Evolutionary conservation across 2,797 vertebrate species (phyloP).

Genomic region (Mareca strepera): DNA sequence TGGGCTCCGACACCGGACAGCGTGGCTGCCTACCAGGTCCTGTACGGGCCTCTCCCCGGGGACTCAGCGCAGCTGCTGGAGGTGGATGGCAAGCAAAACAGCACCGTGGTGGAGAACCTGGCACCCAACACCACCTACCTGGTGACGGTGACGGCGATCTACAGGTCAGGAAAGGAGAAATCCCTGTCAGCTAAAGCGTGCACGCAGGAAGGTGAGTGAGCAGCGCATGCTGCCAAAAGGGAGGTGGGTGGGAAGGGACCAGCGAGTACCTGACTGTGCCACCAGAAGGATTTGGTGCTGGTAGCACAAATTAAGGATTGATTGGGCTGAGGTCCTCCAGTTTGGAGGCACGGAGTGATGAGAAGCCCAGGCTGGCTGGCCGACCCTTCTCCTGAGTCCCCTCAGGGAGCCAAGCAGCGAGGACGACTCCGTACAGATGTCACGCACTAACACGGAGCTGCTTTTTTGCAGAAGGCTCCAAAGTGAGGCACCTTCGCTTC

Average conservation of each 20-base stretch:
- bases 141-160: conserved; percentile 87
- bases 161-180: conserved; percentile 85
- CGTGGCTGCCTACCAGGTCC: conserved; percentile 82
- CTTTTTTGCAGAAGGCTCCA: neutral
- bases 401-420: accelerated
- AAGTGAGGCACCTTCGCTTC: conserved; percentile 53
- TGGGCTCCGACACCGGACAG: conserved; percentile 86
- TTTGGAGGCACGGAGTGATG: accelerated
- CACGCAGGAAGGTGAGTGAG: conserved; percentile 85
- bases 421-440: accelerated
- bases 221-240: neutral
- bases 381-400: too few relatives aligned
- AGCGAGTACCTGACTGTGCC: neutral
- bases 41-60: conserved; percentile 86
- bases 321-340: neutral
- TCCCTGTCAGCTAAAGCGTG: conserved; percentile 92
- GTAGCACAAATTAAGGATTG: neutral
- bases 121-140: conserved; percentile 89
- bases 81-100: conserved; percentile 80
- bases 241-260: neutral
- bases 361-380: neutral
- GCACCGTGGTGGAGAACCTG: conserved; percentile 86
- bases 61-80: conserved; percentile 77
- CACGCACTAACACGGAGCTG: accelerated
- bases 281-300: neutral